Evolutionary conservation across 2,797 vertebrate species (phyloP), one percentile per base, ranked within the genome.

Genomic region (Pogoniulus pusillus): DNA sequence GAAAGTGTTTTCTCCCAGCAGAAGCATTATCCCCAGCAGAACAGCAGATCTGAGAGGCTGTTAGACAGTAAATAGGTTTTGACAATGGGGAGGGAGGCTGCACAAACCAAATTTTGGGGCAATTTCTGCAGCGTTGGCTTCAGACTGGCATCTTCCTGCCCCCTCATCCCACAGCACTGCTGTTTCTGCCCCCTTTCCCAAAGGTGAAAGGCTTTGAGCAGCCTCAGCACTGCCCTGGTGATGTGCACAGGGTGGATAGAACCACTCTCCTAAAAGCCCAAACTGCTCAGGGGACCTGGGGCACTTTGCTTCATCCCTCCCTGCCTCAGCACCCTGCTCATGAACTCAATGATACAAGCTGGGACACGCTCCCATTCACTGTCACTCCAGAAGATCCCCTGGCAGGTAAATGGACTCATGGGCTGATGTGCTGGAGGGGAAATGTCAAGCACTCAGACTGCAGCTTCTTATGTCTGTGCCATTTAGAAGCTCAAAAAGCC

Each of bases 1-100:
- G 90, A 96, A 96, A 96, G 95, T 93, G 88, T 87, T 92, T 94
- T 95, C 73, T 96, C 94, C 88, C 93, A 83, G 79, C 82, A 96
- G 95, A 73, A 87, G 66, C 91, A 92, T 95, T 95, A 95, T 96
- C 70, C 93, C 95, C 95, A 91, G 88, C 86, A 90, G 93, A 94
- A 83, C 27, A 3, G 86, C 70, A 75, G 85, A 93, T 93, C 94
- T 91, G 90, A 92, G 84, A 92, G 93, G 55, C 90, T 93, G 76
- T 96, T 90, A 91, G 58, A 18, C 58, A 84, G 65, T 75, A 95
- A 93, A 89, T 47, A 89, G 76, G 30, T 43, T 93, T 63, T 6
- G 0, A 6, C 2, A 13, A 49, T 0, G 5, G 45, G 22, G 12
- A 15, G 27, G 66, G 35, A 15, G 12, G 57, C 41, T 57, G 63